Evolutionary conservation across 2,888 invertebrate species (phyloP).

Genomic region (Syrista parreyssii): DNA sequence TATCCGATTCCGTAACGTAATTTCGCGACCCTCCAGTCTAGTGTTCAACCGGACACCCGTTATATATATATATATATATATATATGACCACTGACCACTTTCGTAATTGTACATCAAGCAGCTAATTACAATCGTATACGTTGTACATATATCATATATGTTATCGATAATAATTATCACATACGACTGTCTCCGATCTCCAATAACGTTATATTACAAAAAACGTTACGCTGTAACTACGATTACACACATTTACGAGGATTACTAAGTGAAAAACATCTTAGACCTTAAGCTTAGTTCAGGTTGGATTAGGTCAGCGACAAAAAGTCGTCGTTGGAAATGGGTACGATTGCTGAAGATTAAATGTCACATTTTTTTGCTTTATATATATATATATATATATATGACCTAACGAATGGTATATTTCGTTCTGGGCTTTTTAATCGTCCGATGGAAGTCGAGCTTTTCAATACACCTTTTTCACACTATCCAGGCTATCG

Average conservation of each 20-base stretch:
- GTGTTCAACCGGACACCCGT: no score
- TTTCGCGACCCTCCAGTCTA: neutral
- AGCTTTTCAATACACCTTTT: neutral
- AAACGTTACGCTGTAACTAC: neutral
- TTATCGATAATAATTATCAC: neutral
- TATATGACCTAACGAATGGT: neutral
- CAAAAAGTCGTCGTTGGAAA: neutral
- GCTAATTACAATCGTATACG: neutral
- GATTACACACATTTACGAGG: neutral
- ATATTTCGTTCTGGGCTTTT: neutral
- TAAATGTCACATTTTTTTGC: no score
- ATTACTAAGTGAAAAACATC: neutral
- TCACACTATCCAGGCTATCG: neutral
- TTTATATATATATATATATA: neutral
- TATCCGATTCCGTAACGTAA: neutral
- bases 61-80: no score
- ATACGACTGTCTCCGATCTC: neutral
- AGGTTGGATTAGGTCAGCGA: neutral
- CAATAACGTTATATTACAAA: neutral
- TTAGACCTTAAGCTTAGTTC: neutral
- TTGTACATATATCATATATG: no score
- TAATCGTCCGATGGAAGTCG: neutral
- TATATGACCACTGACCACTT: neutral
- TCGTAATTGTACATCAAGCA: neutral
- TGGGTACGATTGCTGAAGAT: neutral